Evolutionary conservation across 1,140 invertebrate species (phyloP).

Genomic region (Phymastichus coffea): DNA sequence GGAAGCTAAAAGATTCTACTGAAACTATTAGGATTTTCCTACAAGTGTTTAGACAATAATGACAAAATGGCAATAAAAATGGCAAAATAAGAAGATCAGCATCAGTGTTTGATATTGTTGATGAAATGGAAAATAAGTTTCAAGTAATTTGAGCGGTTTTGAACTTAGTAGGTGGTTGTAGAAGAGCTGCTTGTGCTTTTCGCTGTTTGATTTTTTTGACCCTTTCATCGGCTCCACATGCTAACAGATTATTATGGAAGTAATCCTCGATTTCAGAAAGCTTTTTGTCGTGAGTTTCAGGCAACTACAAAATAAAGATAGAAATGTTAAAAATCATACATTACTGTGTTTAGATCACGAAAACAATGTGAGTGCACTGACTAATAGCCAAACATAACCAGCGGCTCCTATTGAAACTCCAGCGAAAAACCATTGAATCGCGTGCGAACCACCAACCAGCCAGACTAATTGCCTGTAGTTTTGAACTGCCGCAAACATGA

Average conservation of each 20-base stretch:
- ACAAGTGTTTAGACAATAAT: no score
- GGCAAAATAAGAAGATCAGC: no score
- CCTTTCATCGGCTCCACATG: constrained; percentile 39
- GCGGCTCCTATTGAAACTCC: constrained; percentile 61
- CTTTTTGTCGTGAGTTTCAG: constrained; percentile 72
- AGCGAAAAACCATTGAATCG: constrained; percentile 70
- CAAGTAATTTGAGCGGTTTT: constrained; percentile 31
- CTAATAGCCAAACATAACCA: constrained; percentile 63
- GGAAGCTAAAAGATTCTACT: no score
- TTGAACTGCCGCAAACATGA: constrained; percentile 60
- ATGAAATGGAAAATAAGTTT: no score
- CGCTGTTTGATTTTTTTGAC: constrained; percentile 28
- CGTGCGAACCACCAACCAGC: constrained; percentile 60
- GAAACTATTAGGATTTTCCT: no score
- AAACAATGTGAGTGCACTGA: no score
- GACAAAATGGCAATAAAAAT: no score
- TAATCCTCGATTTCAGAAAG: constrained; percentile 69
- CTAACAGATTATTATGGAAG: constrained; percentile 56
- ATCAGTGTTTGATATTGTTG: no score
- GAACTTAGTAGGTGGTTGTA: constrained; percentile 37
- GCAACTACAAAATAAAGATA: no score
- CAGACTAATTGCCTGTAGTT: constrained; percentile 51
- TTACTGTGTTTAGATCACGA: no score
- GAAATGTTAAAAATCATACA: no score
- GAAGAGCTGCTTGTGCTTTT: constrained; percentile 27